Percentiles rank a stretch among this genome's conserved stretches.
These are phyloP conservation scores for Diplolepis rosae DNA, from an alignment of 2,888 invertebrate species.

Conservation along the genomic window DNA sequence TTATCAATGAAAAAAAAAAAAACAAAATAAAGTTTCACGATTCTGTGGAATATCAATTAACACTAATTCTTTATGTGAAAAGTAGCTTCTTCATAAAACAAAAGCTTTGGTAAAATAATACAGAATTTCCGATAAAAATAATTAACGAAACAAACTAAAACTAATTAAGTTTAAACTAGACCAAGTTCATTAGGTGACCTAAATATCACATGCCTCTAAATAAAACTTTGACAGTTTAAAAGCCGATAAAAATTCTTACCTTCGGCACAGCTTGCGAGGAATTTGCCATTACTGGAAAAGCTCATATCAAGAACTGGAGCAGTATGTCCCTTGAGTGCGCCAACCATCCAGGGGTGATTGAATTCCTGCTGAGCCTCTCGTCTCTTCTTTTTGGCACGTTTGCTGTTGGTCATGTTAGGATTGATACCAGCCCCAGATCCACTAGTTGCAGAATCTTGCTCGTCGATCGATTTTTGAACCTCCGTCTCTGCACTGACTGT, in stretches of 20 bases:
- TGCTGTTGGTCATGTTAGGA: slow-evolving; percentile 46
- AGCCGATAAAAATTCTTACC: slow-evolving; percentile 77
- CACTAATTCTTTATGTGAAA: too few species aligned
- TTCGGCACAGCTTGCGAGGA: slow-evolving; percentile 87
- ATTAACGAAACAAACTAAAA: too few species aligned
- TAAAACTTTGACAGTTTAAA: slow-evolving; percentile 46
- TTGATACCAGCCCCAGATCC: slow-evolving; percentile 30
- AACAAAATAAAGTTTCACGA: too few species aligned
- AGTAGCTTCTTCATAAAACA: too few species aligned
- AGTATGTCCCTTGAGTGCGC: slow-evolving; percentile 88
- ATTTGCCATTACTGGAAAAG: slow-evolving; percentile 90
- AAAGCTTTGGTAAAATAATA: too few species aligned
- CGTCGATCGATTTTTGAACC: slow-evolving; percentile 11
- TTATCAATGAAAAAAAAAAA: too few species aligned
- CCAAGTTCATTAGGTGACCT: too few species aligned
- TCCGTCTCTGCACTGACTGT: slow-evolving; percentile 8
- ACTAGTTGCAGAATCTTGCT: neutral
- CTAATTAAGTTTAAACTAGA: too few species aligned
- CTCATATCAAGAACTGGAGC: slow-evolving; percentile 84
- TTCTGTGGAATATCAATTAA: too few species aligned
- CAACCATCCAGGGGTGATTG: slow-evolving; percentile 80
- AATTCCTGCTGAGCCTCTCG: slow-evolving; percentile 68
- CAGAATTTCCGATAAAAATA: too few species aligned
- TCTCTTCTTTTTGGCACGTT: slow-evolving; percentile 67
- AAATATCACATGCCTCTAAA: neutral